Percentiles rank a stretch among this genome's conserved stretches.
Conservation (phyloP, 2,113 vertebrate genomes). For the Herpetotheres cachinnans region DNA sequence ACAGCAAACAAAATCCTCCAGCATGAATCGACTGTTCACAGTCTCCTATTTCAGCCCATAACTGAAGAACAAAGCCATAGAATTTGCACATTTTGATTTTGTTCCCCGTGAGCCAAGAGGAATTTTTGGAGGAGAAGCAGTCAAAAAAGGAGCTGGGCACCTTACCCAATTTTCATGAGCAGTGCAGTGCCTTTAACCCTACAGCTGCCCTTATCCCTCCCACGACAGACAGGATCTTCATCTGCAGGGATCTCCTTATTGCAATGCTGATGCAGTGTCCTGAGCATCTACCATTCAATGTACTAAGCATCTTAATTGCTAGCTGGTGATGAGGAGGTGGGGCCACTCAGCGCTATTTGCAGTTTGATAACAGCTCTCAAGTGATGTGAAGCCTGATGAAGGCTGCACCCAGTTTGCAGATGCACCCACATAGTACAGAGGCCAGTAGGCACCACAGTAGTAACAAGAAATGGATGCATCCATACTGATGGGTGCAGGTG, state of each 20-base stretch:
- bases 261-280: neutral
- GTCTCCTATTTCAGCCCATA: neutral
- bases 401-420: neutral
- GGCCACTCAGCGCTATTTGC: neutral
- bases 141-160: neutral
- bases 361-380: neutral
- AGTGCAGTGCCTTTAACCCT: neutral
- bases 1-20: neutral
- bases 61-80: neutral
- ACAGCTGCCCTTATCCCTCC: neutral
- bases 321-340: neutral
- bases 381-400: neutral
- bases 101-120: neutral
- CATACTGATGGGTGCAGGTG: too few species aligned
- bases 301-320: neutral
- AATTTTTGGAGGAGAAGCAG: neutral
- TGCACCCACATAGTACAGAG: neutral
- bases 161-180: neutral
- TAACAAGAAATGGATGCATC: neutral
- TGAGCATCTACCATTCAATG: neutral
- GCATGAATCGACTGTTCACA: neutral
- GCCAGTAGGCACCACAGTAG: neutral
- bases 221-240: neutral
- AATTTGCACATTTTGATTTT: neutral
- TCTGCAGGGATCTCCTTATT: neutral